Percentiles rank a stretch among this genome's conserved stretches.
phyloP scores from a whole-genome alignment of 2,113 vertebrate species.

The Xiphophorus couchianus region DNA sequence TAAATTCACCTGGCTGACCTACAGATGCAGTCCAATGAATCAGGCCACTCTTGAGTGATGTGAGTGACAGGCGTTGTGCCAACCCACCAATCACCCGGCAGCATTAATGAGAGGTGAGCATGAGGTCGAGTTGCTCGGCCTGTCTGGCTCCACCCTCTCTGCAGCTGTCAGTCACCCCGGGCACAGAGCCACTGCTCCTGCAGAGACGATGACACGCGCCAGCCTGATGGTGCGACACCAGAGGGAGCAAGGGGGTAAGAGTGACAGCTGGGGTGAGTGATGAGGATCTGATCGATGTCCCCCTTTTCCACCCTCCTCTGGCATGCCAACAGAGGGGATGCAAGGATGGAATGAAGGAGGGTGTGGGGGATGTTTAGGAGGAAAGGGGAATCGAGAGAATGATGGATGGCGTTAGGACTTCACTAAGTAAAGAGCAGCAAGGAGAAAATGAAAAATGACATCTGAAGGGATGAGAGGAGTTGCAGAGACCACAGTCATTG shows the following conservation, averaged over 20 bases:
- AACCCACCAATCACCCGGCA: slow-evolving; percentile 61
- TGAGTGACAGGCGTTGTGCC: slow-evolving; percentile 51
- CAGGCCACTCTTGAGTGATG: slow-evolving; percentile 21
- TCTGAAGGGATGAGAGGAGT: slow-evolving; percentile 29
- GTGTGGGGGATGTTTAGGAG: slow-evolving; percentile 29
- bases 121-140: slow-evolving; percentile 39
- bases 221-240: slow-evolving; percentile 56
- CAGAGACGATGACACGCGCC: slow-evolving; percentile 53
- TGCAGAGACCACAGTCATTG: slow-evolving; percentile 23
- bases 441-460: slow-evolving; percentile 61
- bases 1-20: slow-evolving; percentile 44
- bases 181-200: slow-evolving; percentile 47
- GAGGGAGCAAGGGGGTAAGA: slow-evolving; percentile 41
- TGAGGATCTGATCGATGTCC: slow-evolving; percentile 67
- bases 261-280: slow-evolving; percentile 72
- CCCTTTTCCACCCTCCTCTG: slow-evolving; percentile 5
- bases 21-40: slow-evolving; percentile 30
- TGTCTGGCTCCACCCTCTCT: slow-evolving; percentile 66
- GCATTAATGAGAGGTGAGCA: slow-evolving; percentile 70
- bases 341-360: slow-evolving; percentile 3
- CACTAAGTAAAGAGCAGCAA: slow-evolving; percentile 59
- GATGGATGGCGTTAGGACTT: slow-evolving; percentile 62
- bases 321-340: slow-evolving; percentile 28
- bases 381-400: slow-evolving; percentile 34
- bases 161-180: slow-evolving; percentile 69